Base-by-base conservation (phyloP, 2,888 invertebrate genomes). In the Odontothrips loti region DNA sequence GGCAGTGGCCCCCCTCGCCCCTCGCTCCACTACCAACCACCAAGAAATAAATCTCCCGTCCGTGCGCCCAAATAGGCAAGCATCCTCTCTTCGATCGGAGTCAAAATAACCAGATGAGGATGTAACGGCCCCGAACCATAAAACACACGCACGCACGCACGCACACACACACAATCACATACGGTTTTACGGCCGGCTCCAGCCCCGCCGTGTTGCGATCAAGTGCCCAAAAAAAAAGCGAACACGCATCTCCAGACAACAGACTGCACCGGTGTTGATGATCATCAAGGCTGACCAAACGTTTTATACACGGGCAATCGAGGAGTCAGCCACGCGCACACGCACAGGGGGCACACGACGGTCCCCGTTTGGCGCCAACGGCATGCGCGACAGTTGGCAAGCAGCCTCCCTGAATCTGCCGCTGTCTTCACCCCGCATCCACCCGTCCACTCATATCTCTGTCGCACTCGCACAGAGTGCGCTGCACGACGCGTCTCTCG, bases 311-410 rank as follows among this genome's bases (percentile, higher is more conserved):
- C 34, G 34, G 34, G 34, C 34, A 43, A 43, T 43, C 34, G 11
- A 15, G 58, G 58, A 58, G 58, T 11, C 20, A 10, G 51, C 51
- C 12, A 20, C 51, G 20, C 15, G 58, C 58, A 15, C n/a, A 58
- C 17, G 58, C 58, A 17, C 11, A n/a, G 58, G 58, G 58, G 58
- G 6, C 58, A 8, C 2, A 2, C 51, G 51, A 51, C 51, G 15
- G 17, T 15, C 58, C 15, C 58, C 58, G 20, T 15, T 15, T 75
- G 68, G 68, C 68, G 68, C 68, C 68, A 68, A 12, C 58, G 58
- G 58, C 17, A 17, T n/a, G 58, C 58, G 68, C 68, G 68, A 75
- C 68, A 75, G 68, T 75, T 75, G 68, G 68, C 27, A 75, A 27
- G 68, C 68, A 20, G 34, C 34, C 34, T 43, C 34, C 34, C 34